These are phyloP conservation scores for Cyrtonyx montezumae DNA, from an alignment of 2,113 vertebrate genomes.

Conservation along the genomic window DNA sequence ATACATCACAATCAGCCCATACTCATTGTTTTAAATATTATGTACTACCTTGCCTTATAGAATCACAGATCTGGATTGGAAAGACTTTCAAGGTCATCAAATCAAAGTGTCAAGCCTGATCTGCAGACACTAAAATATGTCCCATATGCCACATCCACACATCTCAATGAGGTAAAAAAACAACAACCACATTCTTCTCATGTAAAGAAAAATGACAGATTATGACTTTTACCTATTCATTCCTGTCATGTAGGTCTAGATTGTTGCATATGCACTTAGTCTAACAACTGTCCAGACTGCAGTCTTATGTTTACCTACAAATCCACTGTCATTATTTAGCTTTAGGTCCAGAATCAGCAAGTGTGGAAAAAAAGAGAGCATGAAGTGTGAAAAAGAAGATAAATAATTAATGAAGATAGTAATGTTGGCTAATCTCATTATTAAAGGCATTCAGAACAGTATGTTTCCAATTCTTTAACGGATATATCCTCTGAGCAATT, in stretches of 20 bases:
- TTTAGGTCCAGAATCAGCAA: neutral
- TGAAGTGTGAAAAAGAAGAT: neutral
- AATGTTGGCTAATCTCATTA: neutral
- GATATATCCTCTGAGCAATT: neutral
- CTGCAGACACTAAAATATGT: neutral
- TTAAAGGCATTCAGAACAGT: neutral
- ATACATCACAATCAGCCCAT: neutral
- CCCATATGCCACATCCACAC: neutral
- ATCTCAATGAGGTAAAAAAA: neutral
- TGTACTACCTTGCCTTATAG: neutral
- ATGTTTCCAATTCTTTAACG: neutral
- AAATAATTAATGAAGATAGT: neutral
- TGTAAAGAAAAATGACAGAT: too few relatives aligned
- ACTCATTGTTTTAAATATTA: neutral
- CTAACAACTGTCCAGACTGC: neutral
- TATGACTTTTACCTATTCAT: neutral
- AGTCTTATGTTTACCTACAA: neutral
- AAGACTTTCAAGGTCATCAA: neutral
- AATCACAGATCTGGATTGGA: neutral
- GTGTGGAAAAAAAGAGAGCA: neutral
- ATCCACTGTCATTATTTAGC: too few relatives aligned
- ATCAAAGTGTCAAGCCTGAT: neutral
- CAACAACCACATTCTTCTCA: neutral
- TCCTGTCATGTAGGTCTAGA: accelerated
- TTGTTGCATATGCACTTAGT: neutral